Conservation (phyloP, 2,113 vertebrate species). For the Fukomys damarensis region DNA sequence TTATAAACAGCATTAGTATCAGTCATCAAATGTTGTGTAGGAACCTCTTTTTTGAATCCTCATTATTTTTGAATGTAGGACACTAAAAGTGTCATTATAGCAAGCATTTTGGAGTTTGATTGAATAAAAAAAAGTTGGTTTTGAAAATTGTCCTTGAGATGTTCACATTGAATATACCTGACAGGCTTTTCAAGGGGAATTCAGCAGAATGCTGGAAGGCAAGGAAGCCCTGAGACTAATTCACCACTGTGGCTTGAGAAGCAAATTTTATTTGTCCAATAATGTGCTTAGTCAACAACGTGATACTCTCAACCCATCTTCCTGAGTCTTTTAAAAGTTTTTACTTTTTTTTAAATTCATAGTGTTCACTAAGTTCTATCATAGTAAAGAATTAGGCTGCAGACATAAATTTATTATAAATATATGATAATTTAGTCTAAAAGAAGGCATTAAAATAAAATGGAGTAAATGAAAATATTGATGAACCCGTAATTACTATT, state of each 20-base stretch:
- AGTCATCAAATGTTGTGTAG: not conserved
- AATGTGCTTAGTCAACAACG: no score
- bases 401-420: not conserved
- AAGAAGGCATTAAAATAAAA: not conserved
- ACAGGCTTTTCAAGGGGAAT: not conserved
- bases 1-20: not conserved
- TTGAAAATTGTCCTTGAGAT: not conserved
- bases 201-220: not conserved
- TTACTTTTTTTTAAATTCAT: not conserved
- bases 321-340: not conserved
- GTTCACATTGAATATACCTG: not conserved
- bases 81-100: not conserved
- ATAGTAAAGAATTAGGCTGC: not conserved
- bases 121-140: not conserved
- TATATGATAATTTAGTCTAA: not conserved
- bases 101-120: not conserved
- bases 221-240: not conserved
- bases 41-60: not conserved
- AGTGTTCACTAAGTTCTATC: not conserved
- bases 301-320: not conserved
- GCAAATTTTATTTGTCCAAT: not conserved
- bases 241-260: not conserved
- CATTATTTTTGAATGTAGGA: not conserved
- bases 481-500: not conserved
- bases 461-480: not conserved